Conservation (phyloP, 2,113 vertebrate species). For the Phylloscopus whistleri region DNA sequence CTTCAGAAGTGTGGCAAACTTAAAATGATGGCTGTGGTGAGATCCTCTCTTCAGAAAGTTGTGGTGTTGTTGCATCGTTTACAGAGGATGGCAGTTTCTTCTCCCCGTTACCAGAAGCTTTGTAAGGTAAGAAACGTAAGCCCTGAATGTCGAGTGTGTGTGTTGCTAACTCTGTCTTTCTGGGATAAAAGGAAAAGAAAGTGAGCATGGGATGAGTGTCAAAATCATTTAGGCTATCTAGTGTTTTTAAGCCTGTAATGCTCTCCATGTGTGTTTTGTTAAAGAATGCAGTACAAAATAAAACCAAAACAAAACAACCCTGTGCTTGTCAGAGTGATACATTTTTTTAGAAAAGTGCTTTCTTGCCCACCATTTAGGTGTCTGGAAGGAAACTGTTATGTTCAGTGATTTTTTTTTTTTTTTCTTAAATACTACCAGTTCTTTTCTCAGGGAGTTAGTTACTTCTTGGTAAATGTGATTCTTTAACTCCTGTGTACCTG, state of each 20-base stretch:
- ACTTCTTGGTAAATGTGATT: background rate
- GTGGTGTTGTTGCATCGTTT: slow-evolving; percentile 98
- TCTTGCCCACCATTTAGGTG: background rate
- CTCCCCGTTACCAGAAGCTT: slow-evolving; percentile 98
- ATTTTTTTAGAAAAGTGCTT: background rate
- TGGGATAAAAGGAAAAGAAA: background rate
- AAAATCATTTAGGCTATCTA: background rate
- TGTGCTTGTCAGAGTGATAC: background rate
- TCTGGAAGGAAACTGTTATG: background rate
- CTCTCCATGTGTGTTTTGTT: background rate
- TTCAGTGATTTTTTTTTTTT: background rate
- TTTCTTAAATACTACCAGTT: background rate
- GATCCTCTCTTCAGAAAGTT: slow-evolving; percentile 99
- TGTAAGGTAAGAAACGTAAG: slow-evolving; percentile 84
- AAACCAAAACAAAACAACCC: background rate
- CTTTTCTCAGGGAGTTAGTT: background rate
- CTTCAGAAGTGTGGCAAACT: slow-evolving; percentile 95
- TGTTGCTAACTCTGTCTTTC: background rate
- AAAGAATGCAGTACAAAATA: background rate
- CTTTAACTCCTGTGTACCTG: background rate
- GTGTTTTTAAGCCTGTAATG: background rate
- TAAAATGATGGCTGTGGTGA: slow-evolving; percentile 99
- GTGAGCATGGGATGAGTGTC: background rate
- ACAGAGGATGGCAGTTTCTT: slow-evolving; percentile 99
- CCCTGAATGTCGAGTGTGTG: slow-evolving; percentile 7